Percentiles rank a stretch among this genome's conserved stretches.
These are phyloP conservation scores for Antigone vipio DNA, from an alignment of 2,113 vertebrate genomes.

Conservation along the genomic window DNA sequence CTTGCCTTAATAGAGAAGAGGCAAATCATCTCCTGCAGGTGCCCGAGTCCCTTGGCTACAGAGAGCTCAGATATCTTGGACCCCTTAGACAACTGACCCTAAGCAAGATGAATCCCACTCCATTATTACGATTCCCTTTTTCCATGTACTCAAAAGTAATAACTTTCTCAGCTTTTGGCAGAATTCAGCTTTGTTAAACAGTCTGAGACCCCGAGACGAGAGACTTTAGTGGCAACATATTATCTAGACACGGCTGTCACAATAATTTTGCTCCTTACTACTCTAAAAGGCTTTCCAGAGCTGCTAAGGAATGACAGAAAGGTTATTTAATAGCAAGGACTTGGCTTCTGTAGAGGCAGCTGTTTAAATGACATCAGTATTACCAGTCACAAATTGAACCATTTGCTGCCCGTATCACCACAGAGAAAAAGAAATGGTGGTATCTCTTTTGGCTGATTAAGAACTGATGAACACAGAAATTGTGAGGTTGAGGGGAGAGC, in stretches of 20 bases:
- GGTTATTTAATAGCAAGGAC: background rate
- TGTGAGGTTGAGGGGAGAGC: background rate
- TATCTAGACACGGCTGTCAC: background rate
- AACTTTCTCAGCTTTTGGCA: background rate
- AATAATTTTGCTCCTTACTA: background rate
- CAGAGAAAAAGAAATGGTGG: background rate
- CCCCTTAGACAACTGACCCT: background rate
- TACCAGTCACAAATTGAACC: background rate
- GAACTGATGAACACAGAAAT: background rate
- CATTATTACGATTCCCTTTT: background rate
- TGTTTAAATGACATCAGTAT: background rate
- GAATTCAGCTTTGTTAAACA: background rate
- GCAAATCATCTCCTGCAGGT: background rate
- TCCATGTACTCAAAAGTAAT: background rate
- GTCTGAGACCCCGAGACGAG: fast-evolving
- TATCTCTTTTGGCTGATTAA: background rate
- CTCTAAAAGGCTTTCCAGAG: background rate
- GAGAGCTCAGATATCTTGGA: background rate
- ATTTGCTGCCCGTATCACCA: background rate
- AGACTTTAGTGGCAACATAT: background rate
- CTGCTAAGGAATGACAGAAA: background rate
- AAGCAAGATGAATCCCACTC: background rate
- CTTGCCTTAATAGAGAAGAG: background rate
- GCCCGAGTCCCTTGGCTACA: background rate
- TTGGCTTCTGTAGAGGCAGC: background rate